Evolutionary conservation across 2,888 invertebrate genomes (phyloP).

Genomic region (Epiblema foenella): DNA sequence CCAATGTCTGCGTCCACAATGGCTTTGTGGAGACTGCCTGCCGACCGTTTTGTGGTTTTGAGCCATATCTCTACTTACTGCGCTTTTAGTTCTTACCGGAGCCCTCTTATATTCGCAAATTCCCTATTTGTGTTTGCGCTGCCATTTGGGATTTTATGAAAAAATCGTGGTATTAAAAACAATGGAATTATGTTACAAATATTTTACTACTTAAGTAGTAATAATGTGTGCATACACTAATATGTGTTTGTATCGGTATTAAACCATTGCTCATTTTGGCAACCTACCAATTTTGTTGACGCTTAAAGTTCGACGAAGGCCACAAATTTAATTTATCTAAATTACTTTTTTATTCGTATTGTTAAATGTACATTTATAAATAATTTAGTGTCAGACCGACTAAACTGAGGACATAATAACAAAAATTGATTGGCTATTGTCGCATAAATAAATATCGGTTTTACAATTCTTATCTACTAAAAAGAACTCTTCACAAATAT

Average conservation of each 20-base stretch:
- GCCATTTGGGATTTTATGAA: conserved; percentile 10
- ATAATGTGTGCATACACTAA: no score
- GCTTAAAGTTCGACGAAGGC: not conserved
- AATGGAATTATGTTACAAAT: not conserved
- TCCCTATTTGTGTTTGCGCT: conserved; percentile 41
- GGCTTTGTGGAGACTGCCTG: conserved; percentile 68
- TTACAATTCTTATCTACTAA: no score
- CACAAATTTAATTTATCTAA: no score
- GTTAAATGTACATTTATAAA: not conserved
- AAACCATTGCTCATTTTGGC: no score
- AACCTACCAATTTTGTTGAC: not conserved
- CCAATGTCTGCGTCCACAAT: conserved; percentile 53
- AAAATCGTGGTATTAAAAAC: not conserved
- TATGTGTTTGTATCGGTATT: not conserved
- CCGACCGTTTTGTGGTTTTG: conserved; percentile 75
- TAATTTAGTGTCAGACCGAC: no score
- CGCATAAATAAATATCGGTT: no score
- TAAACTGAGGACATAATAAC: no score
- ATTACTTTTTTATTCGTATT: no score
- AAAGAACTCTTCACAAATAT: no score
- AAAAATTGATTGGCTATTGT: no score
- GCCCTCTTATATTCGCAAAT: conserved; percentile 47
- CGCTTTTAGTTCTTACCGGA: conserved; percentile 78
- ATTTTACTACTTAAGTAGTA: no score
- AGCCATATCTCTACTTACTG: conserved; percentile 62